Evolutionary conservation across 35 echinoderm and acorn worm genomes (phyloP), one percentile per base, ranked within the genome.

Genomic region (Heliocidaris erythrogramma): DNA sequence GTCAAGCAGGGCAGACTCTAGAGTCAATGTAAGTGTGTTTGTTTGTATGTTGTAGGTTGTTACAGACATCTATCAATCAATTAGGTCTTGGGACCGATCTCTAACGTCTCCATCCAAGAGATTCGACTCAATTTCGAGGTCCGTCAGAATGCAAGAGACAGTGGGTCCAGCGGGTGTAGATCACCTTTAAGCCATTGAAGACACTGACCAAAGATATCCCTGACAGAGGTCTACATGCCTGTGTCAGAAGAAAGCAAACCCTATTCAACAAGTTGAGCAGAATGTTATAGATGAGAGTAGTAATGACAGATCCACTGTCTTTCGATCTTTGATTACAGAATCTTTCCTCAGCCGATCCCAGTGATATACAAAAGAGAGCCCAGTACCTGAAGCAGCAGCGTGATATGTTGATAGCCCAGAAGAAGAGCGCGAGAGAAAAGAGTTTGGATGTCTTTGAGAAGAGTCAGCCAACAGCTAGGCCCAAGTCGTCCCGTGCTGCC

Each of bases 311-410:
- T 56, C 10, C 10, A 14, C 52, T 56, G 52, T 56, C 13, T 11
- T 56, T 56, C 10, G 14, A 78, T 78, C 65, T 78, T 78, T 78
- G 65, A 78, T 78, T 78, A 21, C 94, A 94, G 94, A 88, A 92
- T 59, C 91, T 96, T 31, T 95, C 96, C 30, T 30, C 49, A n/a
- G 92, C 96, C 8, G 96, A 96, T 94, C 91, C 96, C 48, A 88
- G 87, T 49, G 96, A 99, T 86, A 60, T 99, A 30, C 85, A 97
- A 52, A 97, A 93, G 60, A 49, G 98, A 90, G 98, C 96, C 52
- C 95, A 95, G 42, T 99, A 99, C 30, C 85, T 99, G 78, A 99
- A 99, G 90, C 94, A 99, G 85, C 98, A 99, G 89, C 92, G 98
- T 11, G 98, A 99, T 47, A 88, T 88, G 24, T 78, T 99, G 0